Percentiles rank a stretch among this genome's conserved stretches.
phyloP scores from a whole-genome alignment of 2,797 vertebrate genomes.

The Esox masquinongy region DNA sequence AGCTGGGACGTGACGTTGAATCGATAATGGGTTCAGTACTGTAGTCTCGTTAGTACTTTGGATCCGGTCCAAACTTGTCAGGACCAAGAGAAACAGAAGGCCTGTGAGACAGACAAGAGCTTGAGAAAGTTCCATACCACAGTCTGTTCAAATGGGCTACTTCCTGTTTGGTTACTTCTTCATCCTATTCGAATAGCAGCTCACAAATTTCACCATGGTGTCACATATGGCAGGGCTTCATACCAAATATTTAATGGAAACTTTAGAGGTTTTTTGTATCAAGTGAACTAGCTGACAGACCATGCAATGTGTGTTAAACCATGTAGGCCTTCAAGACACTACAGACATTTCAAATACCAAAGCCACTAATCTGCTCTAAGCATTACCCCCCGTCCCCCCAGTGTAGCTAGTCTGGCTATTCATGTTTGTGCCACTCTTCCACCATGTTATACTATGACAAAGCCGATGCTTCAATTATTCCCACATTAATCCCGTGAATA shows the following conservation, averaged over 20 bases:
- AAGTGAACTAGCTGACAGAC: background rate
- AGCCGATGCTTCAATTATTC: slow-evolving; percentile 32
- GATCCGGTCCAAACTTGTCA: background rate
- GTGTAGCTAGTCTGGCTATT: slow-evolving; percentile 13
- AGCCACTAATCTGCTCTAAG: background rate
- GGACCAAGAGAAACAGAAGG: slow-evolving; percentile 5
- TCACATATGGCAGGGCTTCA: background rate
- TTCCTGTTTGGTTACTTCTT: background rate
- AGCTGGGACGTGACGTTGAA: background rate
- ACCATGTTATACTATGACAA: slow-evolving; percentile 33
- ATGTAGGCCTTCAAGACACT: background rate
- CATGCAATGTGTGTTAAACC: background rate
- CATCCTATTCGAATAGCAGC: background rate
- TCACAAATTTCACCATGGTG: background rate
- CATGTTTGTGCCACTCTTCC: slow-evolving; percentile 10
- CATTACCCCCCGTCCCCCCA: slow-evolving; percentile 1
- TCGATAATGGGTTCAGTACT: slow-evolving; percentile 1
- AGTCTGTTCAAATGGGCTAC: background rate
- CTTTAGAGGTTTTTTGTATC: background rate
- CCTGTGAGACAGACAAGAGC: background rate
- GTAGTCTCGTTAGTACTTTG: background rate
- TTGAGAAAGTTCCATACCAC: background rate
- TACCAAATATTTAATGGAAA: background rate
- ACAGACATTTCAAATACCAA: background rate
- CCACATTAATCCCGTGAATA: slow-evolving; percentile 39